Conservation (phyloP, 2,113 vertebrate species). For the Notarius quadriscutis region DNA sequence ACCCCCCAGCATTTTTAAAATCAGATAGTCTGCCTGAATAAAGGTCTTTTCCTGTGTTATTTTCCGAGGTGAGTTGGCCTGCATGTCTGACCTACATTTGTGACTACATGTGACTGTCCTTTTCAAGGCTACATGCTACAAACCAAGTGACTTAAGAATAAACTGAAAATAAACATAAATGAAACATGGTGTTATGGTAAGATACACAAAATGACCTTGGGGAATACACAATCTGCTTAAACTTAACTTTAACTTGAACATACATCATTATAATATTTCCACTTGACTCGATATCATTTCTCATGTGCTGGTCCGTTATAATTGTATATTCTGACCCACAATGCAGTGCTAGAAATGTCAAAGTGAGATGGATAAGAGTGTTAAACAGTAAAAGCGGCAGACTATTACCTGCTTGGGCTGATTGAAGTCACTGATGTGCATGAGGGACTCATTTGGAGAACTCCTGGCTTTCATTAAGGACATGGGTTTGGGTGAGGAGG, state of each 20-base stretch:
- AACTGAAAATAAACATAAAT: neutral
- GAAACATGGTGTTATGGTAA: neutral
- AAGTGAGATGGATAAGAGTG: neutral
- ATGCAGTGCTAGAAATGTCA: neutral
- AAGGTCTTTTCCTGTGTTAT: too few relatives aligned
- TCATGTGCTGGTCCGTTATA: neutral
- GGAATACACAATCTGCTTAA: neutral
- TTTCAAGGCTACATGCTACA: neutral
- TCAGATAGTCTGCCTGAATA: too few relatives aligned
- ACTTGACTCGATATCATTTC: neutral
- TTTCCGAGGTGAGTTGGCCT: neutral
- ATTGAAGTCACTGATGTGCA: conserved; percentile 73
- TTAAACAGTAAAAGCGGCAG: neutral
- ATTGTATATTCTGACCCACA: neutral
- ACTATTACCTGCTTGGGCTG: neutral
- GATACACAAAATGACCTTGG: neutral
- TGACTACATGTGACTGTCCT: too few relatives aligned
- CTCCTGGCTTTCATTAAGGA: conserved; percentile 79
- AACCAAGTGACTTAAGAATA: neutral
- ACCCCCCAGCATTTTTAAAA: too few relatives aligned
- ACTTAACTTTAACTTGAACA: neutral
- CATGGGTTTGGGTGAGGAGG: conserved; percentile 75
- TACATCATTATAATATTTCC: neutral
- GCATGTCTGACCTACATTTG: neutral
- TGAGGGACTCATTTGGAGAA: conserved; percentile 74